Evolutionary conservation across 2,888 invertebrate species (phyloP).

Genomic region (Rhodophaea formosa): DNA sequence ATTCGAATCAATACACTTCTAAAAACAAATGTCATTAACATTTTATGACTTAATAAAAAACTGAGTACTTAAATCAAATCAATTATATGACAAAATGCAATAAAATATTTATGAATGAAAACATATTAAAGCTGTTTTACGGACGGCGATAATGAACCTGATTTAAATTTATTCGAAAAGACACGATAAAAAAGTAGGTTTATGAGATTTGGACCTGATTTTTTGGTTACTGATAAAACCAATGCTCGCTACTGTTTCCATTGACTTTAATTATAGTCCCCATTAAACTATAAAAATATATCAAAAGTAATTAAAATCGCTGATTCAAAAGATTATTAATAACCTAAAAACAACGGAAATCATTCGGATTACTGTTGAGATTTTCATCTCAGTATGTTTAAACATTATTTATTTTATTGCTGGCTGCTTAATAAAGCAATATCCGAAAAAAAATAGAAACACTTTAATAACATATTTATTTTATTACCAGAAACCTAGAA

Average conservation of each 20-base stretch:
- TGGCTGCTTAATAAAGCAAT: background rate
- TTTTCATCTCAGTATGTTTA: background rate
- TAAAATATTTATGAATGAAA: conserved; percentile 19
- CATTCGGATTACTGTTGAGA: background rate
- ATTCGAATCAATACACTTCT: background rate
- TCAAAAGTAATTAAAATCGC: conserved; percentile 4
- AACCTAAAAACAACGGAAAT: conserved; percentile 8
- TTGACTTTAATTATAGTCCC: conserved; percentile 14
- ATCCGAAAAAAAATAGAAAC: background rate
- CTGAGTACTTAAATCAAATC: conserved; percentile 2
- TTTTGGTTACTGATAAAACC: conserved; percentile 37
- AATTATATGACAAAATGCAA: conserved; percentile 12
- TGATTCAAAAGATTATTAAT: conserved; percentile 8
- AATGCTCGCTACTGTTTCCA: conserved; percentile 47
- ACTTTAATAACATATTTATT: too few relatives aligned
- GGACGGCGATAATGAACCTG: conserved; percentile 25
- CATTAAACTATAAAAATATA: conserved; percentile 10
- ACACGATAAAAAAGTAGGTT: conserved; percentile 33
- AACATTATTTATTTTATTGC: background rate
- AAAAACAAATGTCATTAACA: background rate
- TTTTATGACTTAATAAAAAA: conserved; percentile 5
- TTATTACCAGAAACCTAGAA: too few relatives aligned
- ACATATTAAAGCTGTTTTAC: conserved; percentile 14
- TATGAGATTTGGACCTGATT: conserved; percentile 36
- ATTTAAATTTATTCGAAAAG: conserved; percentile 32